These are phyloP conservation scores for Temnothorax rugatulus DNA, from an alignment of 2,888 invertebrate genomes.

Conservation along the genomic window DNA sequence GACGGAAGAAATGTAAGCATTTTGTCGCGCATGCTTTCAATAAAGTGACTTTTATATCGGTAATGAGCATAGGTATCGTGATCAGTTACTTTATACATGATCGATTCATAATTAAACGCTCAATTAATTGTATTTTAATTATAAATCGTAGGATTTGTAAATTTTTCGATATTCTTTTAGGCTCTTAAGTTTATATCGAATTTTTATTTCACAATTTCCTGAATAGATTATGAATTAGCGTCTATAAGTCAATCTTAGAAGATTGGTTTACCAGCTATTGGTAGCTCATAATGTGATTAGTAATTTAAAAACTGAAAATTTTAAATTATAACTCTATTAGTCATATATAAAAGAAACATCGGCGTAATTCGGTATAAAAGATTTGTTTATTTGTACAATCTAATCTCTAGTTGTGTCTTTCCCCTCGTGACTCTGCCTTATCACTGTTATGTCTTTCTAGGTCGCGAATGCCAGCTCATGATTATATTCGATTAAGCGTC, in stretches of 20 bases:
- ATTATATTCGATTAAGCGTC: constrained; percentile 26
- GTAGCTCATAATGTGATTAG: background rate
- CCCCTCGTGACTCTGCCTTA: constrained; percentile 9
- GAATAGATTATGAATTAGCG: background rate
- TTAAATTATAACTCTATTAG: background rate
- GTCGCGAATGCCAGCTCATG: background rate
- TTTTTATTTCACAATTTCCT: background rate
- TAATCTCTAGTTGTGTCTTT: background rate
- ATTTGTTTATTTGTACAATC: constrained; percentile 15
- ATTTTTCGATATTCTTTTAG: background rate
- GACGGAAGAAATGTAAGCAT: background rate
- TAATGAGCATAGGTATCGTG: background rate
- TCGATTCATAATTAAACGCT: background rate
- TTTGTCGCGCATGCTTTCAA: background rate
- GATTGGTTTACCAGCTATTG: background rate
- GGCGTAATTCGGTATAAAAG: background rate
- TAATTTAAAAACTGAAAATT: background rate
- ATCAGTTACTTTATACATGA: too few species aligned
- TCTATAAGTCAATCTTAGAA: background rate
- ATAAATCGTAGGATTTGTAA: background rate
- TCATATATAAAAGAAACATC: background rate
- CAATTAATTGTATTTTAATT: constrained; percentile 9
- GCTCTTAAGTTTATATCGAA: background rate
- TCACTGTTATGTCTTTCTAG: constrained; percentile 33
- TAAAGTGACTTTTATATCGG: background rate